Percentiles rank a stretch among this genome's conserved stretches.
phyloP scores from a whole-genome alignment of 2,888 invertebrate species.

The Hofmannophila pseudospretella region DNA sequence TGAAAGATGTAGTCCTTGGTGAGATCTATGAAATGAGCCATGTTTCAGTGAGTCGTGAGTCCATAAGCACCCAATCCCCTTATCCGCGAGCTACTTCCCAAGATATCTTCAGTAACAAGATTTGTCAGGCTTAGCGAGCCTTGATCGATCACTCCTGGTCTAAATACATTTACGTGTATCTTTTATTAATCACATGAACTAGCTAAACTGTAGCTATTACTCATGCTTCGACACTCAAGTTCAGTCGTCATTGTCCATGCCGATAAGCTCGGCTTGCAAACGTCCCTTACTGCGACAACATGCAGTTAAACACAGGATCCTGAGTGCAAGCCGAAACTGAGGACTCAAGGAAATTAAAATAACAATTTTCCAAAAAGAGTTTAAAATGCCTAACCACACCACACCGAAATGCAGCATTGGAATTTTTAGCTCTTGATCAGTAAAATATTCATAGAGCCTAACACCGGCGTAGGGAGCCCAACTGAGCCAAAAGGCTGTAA shows the following conservation, averaged over 20 bases:
- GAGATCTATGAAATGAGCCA: no score
- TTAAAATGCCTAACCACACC: constrained; percentile 96
- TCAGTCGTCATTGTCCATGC: constrained; percentile 92
- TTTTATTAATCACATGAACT: no score
- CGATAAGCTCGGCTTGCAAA: constrained; percentile 90
- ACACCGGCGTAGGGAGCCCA: constrained; percentile 95
- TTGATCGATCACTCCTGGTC: no score
- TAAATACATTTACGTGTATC: no score
- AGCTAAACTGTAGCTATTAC: no score
- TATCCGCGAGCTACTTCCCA: no score
- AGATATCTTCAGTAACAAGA: no score
- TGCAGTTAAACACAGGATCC: constrained; percentile 91
- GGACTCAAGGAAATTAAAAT: constrained; percentile 94
- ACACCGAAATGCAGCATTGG: constrained; percentile 94
- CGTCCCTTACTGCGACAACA: constrained; percentile 92
- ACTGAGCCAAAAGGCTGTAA: constrained; percentile 93
- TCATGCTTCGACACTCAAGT: no score
- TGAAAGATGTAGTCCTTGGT: no score
- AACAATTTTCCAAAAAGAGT: constrained; percentile 97
- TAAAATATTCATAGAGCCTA: constrained; percentile 86
- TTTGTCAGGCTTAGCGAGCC: no score
- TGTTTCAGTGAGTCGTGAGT: no score
- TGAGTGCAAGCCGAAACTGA: constrained; percentile 92
- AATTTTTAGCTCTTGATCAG: constrained; percentile 81
- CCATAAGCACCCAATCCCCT: no score